Evolutionary conservation across 1,140 invertebrate genomes (phyloP).

Genomic region (Cotesia typhae): DNA sequence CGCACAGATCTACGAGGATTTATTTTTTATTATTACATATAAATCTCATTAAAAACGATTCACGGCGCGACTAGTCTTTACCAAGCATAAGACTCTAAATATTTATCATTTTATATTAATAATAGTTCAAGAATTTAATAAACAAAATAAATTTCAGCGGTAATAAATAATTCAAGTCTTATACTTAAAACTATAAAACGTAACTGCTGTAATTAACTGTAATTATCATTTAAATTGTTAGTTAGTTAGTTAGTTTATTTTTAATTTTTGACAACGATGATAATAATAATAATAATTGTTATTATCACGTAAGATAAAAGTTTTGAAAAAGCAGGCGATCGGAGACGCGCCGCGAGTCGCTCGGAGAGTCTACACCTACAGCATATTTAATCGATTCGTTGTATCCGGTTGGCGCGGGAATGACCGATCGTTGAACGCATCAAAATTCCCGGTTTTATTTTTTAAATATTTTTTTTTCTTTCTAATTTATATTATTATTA

Average conservation of each 20-base stretch:
- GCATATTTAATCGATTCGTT: constrained; percentile 59
- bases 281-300: too few relatives aligned
- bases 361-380: constrained; percentile 30
- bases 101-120: neutral
- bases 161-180: too few relatives aligned
- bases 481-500: constrained; percentile 15
- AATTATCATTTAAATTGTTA: too few relatives aligned
- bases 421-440: constrained; percentile 48
- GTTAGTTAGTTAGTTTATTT: too few relatives aligned
- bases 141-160: too few relatives aligned
- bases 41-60: constrained; percentile 16
- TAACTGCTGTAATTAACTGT: constrained; percentile 25
- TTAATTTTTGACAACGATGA: too few relatives aligned
- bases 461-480: neutral
- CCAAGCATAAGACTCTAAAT: neutral
- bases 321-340: constrained; percentile 20
- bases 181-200: too few relatives aligned
- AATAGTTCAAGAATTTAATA: too few relatives aligned
- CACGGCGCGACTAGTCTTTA: constrained; percentile 22
- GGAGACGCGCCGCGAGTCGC: constrained; percentile 34
- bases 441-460: constrained; percentile 39
- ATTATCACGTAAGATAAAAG: too few relatives aligned
- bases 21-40: neutral
- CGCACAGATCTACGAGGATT: constrained; percentile 16
- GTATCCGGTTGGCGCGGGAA: constrained; percentile 63